These are phyloP conservation scores for Ormia ochracea DNA, from an alignment of 2,888 invertebrate species.

Conservation along the genomic window DNA sequence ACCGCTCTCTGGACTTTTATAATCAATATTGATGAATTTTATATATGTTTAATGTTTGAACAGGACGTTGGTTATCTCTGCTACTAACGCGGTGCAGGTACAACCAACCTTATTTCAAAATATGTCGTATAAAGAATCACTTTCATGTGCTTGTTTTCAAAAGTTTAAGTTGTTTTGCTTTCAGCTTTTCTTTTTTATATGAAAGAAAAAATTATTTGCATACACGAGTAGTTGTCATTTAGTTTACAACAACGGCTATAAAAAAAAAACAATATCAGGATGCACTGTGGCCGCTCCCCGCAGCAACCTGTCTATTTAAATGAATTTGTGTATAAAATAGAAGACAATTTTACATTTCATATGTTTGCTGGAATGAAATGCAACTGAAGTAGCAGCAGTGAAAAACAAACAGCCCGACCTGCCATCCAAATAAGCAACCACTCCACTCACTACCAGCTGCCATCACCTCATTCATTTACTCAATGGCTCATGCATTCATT, in stretches of 20 bases:
- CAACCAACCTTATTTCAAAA: no score
- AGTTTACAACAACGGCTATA: neutral
- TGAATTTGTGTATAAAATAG: neutral
- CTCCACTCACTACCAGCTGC: neutral
- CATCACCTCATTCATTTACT: constrained; percentile 8
- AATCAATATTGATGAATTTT: no score
- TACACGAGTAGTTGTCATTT: neutral
- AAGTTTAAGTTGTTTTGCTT: constrained; percentile 15
- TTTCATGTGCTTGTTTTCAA: constrained; percentile 26
- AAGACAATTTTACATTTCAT: constrained; percentile 30
- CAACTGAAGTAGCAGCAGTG: constrained; percentile 1
- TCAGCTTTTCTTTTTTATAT: neutral
- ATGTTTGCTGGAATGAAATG: constrained; percentile 12
- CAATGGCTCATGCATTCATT: constrained; percentile 10
- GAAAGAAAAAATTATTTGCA: no score
- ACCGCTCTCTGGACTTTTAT: no score
- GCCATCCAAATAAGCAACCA: constrained; percentile 22
- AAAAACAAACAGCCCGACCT: constrained; percentile 25
- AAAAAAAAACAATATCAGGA: constrained; percentile 10
- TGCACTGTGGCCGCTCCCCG: constrained; percentile 37
- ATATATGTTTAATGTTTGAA: no score
- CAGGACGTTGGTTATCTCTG: no score
- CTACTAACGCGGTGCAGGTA: no score
- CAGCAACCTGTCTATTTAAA: constrained; percentile 5
- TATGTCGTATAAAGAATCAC: no score